Evolutionary conservation across 2,113 vertebrate genomes (phyloP).

Genomic region (Protobothrops mucrosquamatus): DNA sequence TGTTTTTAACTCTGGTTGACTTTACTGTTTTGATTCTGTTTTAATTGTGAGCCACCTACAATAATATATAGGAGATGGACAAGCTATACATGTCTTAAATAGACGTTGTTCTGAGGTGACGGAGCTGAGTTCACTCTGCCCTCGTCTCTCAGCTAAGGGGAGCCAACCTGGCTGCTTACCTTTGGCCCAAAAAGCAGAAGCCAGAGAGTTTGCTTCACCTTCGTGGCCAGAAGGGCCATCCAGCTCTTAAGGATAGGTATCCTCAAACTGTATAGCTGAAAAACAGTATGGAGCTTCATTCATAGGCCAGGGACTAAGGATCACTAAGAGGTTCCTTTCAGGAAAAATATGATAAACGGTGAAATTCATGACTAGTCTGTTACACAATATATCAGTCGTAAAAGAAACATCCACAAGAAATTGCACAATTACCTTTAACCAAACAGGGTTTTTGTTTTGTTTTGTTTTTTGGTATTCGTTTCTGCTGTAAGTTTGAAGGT

Average conservation of each 20-base stretch:
- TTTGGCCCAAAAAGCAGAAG: neutral
- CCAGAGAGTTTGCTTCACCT: neutral
- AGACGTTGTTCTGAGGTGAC: neutral
- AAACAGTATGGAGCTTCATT: neutral
- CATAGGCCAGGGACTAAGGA: neutral
- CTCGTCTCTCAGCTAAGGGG: neutral
- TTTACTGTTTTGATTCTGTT: neutral
- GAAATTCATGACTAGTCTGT: neutral
- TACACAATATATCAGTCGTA: neutral
- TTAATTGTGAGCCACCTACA: neutral
- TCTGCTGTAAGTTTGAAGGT: neutral
- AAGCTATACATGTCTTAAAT: neutral
- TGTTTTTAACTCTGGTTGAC: neutral
- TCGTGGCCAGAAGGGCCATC: neutral
- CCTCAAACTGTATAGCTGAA: neutral
- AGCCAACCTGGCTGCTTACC: neutral
- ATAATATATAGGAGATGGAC: neutral
- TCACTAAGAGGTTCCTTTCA: neutral
- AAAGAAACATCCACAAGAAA: neutral
- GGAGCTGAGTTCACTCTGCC: neutral
- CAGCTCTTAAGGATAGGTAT: neutral
- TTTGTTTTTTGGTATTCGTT: neutral
- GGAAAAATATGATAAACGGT: neutral
- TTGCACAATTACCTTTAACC: neutral
- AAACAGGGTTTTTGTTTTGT: neutral